These are phyloP conservation scores for Brachyhypopomus occidentalis DNA, from an alignment of 2,113 vertebrate species.

Conservation along the genomic window DNA sequence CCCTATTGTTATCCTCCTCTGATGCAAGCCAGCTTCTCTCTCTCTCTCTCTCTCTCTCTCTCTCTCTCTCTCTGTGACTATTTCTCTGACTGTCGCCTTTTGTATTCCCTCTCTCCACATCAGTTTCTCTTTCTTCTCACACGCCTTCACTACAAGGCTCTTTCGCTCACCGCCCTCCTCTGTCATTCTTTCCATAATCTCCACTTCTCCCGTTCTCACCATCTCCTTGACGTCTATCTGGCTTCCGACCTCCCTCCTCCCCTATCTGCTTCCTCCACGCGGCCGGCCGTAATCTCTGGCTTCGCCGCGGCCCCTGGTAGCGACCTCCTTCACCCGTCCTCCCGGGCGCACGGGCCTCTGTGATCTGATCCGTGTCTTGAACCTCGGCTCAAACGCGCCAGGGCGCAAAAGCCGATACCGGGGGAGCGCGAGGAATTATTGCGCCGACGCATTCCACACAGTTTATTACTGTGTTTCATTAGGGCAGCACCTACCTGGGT, in stretches of 20 bases:
- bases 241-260: constrained; percentile 36
- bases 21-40: constrained; percentile 30
- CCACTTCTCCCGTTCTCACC: constrained; percentile 56
- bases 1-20: constrained; percentile 66
- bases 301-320: constrained; percentile 7
- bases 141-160: neutral
- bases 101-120: constrained; percentile 51
- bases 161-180: constrained; percentile 10
- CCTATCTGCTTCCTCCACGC: constrained; percentile 35
- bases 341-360: neutral
- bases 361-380: constrained; percentile 29
- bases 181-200: constrained; percentile 51
- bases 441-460: constrained; percentile 29
- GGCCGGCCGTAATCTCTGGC: constrained; percentile 39
- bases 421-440: constrained; percentile 27
- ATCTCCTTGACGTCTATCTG: constrained; percentile 45
- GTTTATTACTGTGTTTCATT: constrained; percentile 50
- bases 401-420: constrained; percentile 9
- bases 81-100: neutral
- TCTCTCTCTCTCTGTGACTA: neutral
- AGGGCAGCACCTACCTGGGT: constrained; percentile 32
- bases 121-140: constrained; percentile 56
- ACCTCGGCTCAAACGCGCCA: neutral
- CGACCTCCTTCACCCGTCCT: constrained; percentile 2
- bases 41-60: neutral